Evolutionary conservation across 1,140 invertebrate genomes (phyloP).

Genomic region (Drosophila miranda): DNA sequence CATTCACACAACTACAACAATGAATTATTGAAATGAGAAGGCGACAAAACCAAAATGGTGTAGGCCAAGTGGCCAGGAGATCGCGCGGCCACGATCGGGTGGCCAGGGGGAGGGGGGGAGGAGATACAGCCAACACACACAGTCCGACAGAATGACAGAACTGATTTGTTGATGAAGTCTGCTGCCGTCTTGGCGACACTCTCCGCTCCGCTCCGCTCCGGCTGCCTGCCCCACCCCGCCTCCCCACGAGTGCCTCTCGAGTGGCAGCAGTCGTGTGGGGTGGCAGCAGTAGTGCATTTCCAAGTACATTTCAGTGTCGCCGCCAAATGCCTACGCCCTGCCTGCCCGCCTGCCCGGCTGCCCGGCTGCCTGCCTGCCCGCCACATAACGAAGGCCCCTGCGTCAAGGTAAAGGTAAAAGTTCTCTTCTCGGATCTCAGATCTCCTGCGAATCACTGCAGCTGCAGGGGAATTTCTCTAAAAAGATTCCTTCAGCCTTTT

Average conservation of each 20-base stretch:
- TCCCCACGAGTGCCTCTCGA: too few species aligned
- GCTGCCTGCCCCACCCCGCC: slow-evolving; percentile 12
- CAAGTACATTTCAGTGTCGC: slow-evolving; percentile 49
- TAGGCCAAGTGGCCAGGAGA: slow-evolving; percentile 56
- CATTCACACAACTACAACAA: slow-evolving; percentile 56
- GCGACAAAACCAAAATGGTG: slow-evolving; percentile 76
- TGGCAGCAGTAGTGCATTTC: not conserved
- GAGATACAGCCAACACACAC: slow-evolving; percentile 32
- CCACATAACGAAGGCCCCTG: too few species aligned
- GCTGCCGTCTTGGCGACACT: slow-evolving; percentile 23
- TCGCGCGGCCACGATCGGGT: slow-evolving; percentile 28
- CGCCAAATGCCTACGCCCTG: slow-evolving; percentile 24
- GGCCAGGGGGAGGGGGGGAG: slow-evolving; percentile 10
- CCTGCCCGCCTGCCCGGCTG: too few species aligned
- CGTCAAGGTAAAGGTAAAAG: slow-evolving; percentile 26
- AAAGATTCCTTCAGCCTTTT: slow-evolving; percentile 48
- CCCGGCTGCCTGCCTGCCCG: too few species aligned
- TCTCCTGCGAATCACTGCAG: slow-evolving; percentile 34
- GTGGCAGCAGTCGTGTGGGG: not conserved
- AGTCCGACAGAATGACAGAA: slow-evolving; percentile 37
- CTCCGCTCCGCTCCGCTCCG: not conserved
- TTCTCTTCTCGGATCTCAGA: slow-evolving; percentile 33
- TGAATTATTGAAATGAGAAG: slow-evolving; percentile 76
- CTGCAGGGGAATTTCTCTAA: slow-evolving; percentile 63
- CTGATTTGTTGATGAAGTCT: slow-evolving; percentile 73